phyloP scores from a whole-genome alignment of 2,888 invertebrate species.

The Noctua fimbriata region DNA sequence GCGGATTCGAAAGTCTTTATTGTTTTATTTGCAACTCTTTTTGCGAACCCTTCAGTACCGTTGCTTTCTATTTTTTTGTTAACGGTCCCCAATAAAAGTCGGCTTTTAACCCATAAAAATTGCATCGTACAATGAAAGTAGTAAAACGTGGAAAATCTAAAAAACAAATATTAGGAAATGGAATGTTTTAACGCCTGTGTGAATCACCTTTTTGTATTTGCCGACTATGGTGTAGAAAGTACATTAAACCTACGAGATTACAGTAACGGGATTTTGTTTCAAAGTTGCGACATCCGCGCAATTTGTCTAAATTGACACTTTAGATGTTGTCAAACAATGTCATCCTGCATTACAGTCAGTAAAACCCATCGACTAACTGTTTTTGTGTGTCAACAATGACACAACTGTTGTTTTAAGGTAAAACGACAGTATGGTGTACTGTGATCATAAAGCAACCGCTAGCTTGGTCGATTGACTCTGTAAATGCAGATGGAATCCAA shows the following conservation, averaged over 20 bases:
- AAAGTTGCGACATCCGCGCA: constrained; percentile 60
- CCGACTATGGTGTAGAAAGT: constrained; percentile 50
- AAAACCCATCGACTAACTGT: constrained; percentile 53
- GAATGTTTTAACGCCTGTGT: constrained; percentile 54
- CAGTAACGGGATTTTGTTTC: constrained; percentile 56
- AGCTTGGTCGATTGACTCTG: constrained; percentile 11
- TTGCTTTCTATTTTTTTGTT: constrained; percentile 71
- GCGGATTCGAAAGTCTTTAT: constrained; percentile 73
- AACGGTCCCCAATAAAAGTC: constrained; percentile 77
- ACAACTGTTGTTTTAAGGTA: constrained; percentile 34
- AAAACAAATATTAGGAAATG: constrained; percentile 68
- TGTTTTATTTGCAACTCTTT: constrained; percentile 83
- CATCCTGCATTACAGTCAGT: constrained; percentile 47
- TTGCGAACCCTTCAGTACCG: constrained; percentile 78
- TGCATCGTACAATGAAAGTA: constrained; percentile 57
- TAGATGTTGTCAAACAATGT: constrained; percentile 60
- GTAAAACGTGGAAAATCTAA: constrained; percentile 47
- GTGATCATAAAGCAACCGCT: constrained; percentile 16
- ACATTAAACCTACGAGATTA: constrained; percentile 37
- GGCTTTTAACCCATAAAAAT: constrained; percentile 70
- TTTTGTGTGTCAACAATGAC: constrained; percentile 42
- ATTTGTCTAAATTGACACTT: constrained; percentile 64
- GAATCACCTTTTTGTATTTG: constrained; percentile 58
- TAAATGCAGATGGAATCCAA: constrained; percentile 9
- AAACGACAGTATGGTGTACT: constrained; percentile 31